Base-by-base conservation (phyloP, 2,888 invertebrate species). In the Lysandra coridon region DNA sequence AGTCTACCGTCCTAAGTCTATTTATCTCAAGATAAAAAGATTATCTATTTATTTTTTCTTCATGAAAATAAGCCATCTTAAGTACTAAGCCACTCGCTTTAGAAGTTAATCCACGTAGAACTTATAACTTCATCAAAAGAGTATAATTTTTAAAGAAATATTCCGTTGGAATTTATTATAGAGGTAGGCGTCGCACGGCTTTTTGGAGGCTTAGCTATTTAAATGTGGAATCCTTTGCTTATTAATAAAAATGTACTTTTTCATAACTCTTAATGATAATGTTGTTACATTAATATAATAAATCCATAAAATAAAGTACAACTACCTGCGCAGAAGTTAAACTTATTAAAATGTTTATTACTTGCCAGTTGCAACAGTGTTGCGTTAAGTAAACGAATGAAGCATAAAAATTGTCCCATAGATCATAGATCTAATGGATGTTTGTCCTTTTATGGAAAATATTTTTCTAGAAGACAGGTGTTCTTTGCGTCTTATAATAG, bases 31-130 rank as follows among this genome's bases (percentile, higher is more conserved):
- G 69, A 33, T 37, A 69, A 37, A 69, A 37, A 5, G 33, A 69
- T 69, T 37, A 69, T 69, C 69, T 33, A 37, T 69, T 33, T 69
- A 69, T 69, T 69, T 64, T 69, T 14, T 33, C 69, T 69, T 57
- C 14, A 12, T 33, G 14, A 69, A 69, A 69, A 69, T 69, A 33
- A 69, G 69, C 69, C 33, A 69, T 69, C 30, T 69, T 69, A 69
- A 69, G 69, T 69, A 69, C 33, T 69, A 69, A 69, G 69, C 33
- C 33, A 64, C 64, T 64, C 64, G 69, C 69, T 30, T 69, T 10
- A 33, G 69, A 69, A 69, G 69, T 69, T 69, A 33, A 69, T 30
- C 69, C 30, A 12, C 69, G 69, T 33, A 33, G 69, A 23, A 23
- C 23, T 33, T 69, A 69, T 69, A 69, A 69, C 69, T 69, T 14